Conservation (phyloP, 2,113 vertebrate genomes). For the Raja brachyura region DNA sequence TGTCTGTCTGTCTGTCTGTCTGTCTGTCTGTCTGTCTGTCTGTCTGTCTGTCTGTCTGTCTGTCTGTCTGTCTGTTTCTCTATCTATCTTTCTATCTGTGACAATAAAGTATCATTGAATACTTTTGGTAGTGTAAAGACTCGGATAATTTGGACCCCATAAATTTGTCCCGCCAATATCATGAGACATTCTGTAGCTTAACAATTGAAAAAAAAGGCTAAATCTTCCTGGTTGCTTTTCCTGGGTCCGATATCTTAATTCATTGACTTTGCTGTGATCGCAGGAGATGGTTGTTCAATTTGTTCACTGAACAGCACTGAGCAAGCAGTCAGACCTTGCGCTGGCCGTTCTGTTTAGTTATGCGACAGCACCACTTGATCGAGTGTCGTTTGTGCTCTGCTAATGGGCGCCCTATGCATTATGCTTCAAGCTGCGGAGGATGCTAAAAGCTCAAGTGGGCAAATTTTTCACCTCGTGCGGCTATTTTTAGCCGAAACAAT, state of each 20-base stretch:
- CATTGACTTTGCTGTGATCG: background rate
- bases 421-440: constrained; percentile 16
- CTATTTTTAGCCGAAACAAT: constrained; percentile 20
- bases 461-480: constrained; percentile 16
- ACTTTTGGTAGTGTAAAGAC: too few relatives aligned
- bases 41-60: too few relatives aligned
- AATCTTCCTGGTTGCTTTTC: background rate
- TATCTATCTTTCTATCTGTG: too few relatives aligned
- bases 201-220: background rate
- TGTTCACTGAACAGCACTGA: background rate
- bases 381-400: background rate
- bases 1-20: too few relatives aligned
- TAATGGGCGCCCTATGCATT: constrained; percentile 3
- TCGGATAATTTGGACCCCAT: background rate
- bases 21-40: too few relatives aligned
- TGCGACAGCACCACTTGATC: background rate
- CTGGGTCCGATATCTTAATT: background rate
- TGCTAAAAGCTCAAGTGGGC: constrained; percentile 28
- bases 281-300: background rate
- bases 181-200: background rate
- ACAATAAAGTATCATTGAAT: too few relatives aligned
- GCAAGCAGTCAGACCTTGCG: background rate
- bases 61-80: too few relatives aligned
- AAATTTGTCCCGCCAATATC: background rate
- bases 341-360: background rate